phyloP scores from a whole-genome alignment of 2,113 vertebrate species.

The Thalassarche chlororhynchos region DNA sequence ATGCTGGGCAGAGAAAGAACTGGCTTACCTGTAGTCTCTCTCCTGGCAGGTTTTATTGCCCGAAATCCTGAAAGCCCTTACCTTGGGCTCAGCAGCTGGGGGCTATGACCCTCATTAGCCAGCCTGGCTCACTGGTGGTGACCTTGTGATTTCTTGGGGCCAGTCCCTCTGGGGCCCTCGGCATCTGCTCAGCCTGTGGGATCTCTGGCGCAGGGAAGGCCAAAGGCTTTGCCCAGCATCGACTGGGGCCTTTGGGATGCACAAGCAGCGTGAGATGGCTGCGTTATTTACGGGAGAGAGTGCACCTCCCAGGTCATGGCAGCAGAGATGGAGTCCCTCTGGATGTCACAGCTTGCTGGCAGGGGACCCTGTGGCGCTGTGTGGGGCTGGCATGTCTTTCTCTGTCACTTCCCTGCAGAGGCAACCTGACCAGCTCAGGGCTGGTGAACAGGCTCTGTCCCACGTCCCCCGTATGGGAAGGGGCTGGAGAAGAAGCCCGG shows the following conservation, averaged over 20 bases:
- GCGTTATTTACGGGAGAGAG: background rate
- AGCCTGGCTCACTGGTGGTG: background rate
- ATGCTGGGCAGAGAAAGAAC: background rate
- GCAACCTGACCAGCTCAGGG: background rate
- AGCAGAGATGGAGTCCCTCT: background rate
- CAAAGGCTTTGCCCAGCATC: background rate
- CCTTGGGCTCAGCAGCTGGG: background rate
- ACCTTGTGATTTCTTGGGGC: background rate
- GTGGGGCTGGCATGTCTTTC: background rate
- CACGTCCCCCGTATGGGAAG: rapidly evolving
- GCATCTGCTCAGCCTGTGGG: background rate
- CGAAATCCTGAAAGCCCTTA: background rate
- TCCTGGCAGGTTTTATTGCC: background rate
- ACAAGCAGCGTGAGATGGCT: background rate
- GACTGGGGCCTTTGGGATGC: rapidly evolving
- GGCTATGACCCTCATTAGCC: background rate
- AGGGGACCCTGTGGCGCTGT: background rate
- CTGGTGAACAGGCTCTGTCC: background rate
- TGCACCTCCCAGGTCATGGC: rapidly evolving
- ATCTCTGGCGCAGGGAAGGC: background rate
- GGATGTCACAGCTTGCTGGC: background rate
- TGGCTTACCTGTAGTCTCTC: background rate
- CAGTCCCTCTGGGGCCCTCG: background rate
- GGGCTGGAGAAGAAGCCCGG: background rate
- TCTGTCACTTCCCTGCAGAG: background rate